Evolutionary conservation across 2,797 vertebrate genomes (phyloP), one percentile per base, ranked within the genome.

Genomic region (Argyrosomus regius): DNA sequence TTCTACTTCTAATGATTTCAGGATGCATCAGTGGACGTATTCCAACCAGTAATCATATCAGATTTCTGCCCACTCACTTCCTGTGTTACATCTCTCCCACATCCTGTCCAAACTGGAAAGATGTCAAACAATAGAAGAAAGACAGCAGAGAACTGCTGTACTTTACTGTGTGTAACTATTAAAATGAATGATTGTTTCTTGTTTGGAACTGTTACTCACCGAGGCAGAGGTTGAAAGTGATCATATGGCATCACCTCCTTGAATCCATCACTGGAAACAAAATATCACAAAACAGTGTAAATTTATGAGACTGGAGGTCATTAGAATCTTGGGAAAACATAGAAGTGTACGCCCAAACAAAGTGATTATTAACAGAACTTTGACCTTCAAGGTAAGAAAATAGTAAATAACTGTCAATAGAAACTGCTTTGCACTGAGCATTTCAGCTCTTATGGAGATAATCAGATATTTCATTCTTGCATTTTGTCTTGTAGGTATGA

Each of bases 161-260:
- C 35, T 39, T 39, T 24, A 14, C 12, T 28, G 35, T 39, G 35
- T 39, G 8, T 52, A 26, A 43, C 41, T 54, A 57, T 43, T 4
- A 10, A 41, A 67, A 24, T 17, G 20, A 81, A 49, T n/a, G 66
- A 67, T 7, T 45, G 7, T 35, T 35, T 35, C 7, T 39, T 39
- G 35, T 39, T 39, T 39, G 22, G 54, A 16, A 60, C 26, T 4
- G 43, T 72, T 77, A 96, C 97, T 91, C 94, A 98, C 98, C 97
- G 96, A 89, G 98, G 98, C 74, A 98, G 96, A 52, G 98, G 98
- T 66, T 99, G 98, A 91, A 96, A 98, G 86, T 98, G 98, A 90
- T 98, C 98, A 6, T 99, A 98, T 3, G 96, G 97, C 97, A 97
- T 98, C 90, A 99, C 97, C 94, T 98, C 97, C 91, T 98, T 99